Evolutionary conservation across 2,888 invertebrate species (phyloP), one percentile per base, ranked within the genome.

Genomic region (Eupithecia subfuscata): DNA sequence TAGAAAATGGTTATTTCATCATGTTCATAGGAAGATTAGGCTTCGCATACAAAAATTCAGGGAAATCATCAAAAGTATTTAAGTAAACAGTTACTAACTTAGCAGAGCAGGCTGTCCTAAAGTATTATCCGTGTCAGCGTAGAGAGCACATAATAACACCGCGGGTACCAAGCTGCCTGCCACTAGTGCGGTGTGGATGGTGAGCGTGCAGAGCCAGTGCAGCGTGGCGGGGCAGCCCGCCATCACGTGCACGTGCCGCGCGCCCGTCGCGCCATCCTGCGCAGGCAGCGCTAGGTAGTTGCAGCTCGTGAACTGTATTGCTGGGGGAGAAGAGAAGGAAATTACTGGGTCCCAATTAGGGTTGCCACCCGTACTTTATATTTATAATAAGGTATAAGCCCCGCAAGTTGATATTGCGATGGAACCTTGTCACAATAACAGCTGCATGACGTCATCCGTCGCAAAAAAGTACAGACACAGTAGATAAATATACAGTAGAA

Each of bases 231-330:
- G 91, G 43, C 97, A 95, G 6, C 97, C 96, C 0, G 96, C 94
- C 96, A 97, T 96, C 43, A 95, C 88, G 90, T 97, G 97, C 56
- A 97, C 87, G 82, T 96, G 96, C 40, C 97, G 96, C 52, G 97
- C 94, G 70, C 96, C 96, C 1, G 95, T 92, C 8, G 88, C 85
- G 12, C 96, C 94, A 89, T 98, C 97, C 0, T 0, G 63, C 14
- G 6, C 6, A 7, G 34, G 34, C 37, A 64, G 16, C 9, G 2
- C 16, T 16, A 7, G 6, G 34, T 9, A 64, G 64, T 18, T 34
- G 64, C 16, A 14, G 64, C 1, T 64, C 8, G n/a, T 64, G 25
- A 30, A 4, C 18, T 18, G 64, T 34, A 30, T 16, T 12, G 37
- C 63, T 63, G 63, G 14, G 16, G 45, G 45, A 40, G 40, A 12